A percentile compares a stretch with the other conserved stretches of the same genome.
phyloP scores from a whole-genome alignment of 2,797 vertebrate species.

The Mormyrops boulengeri region DNA sequence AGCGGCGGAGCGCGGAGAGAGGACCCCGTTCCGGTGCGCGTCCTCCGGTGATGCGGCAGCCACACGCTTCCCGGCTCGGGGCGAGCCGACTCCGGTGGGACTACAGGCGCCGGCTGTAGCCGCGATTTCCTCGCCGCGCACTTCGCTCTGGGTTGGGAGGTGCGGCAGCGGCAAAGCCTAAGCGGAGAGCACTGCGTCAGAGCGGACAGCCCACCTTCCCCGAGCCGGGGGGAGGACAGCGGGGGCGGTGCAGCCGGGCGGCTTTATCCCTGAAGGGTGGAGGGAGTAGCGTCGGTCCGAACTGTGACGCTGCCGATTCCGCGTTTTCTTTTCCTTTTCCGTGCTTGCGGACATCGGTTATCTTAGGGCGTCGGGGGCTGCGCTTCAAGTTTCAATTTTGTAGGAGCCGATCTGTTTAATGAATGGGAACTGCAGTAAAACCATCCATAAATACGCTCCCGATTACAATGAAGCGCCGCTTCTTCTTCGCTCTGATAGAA shows the following conservation, averaged over 20 bases:
- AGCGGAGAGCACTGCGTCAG: conserved; percentile 49
- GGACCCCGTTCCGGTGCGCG: background rate
- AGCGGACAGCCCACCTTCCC: conserved; percentile 41
- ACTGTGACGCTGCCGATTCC: background rate
- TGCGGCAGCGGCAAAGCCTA: conserved; percentile 39
- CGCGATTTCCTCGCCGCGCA: background rate
- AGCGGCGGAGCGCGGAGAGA: conserved; percentile 17
- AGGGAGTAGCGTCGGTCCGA: background rate
- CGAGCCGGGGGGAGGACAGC: background rate
- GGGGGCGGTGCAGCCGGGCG: background rate
- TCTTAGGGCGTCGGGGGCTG: background rate
- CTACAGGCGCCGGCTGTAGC: background rate
- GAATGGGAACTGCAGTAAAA: background rate
- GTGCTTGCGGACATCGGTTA: background rate
- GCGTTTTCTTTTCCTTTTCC: background rate
- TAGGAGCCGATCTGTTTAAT: background rate
- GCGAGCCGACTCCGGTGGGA: background rate
- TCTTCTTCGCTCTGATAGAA: background rate
- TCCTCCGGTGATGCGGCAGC: conserved; percentile 22
- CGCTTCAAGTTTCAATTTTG: background rate
- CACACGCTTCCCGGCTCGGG: conserved; percentile 23
- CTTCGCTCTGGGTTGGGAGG: conserved; percentile 20
- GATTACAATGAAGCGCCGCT: background rate
- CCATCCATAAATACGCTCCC: background rate
- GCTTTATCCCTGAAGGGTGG: background rate